Evolutionary conservation across 2,888 invertebrate species (phyloP).

Genomic region (Meghimatium bilineatum): DNA sequence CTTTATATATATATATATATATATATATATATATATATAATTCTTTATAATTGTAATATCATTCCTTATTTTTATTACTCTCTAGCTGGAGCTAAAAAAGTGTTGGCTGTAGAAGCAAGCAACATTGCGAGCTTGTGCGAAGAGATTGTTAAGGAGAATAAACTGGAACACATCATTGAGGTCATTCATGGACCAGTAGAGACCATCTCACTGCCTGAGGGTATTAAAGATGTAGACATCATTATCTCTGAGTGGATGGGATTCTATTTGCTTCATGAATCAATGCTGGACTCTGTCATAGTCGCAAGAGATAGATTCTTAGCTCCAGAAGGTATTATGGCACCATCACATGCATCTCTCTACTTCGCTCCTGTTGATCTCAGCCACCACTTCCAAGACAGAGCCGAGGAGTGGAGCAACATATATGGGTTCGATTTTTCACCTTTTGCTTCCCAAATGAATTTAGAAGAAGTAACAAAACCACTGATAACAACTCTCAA

Average conservation of each 20-base stretch:
- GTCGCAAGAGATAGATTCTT: constrained; percentile 73
- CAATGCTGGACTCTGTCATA: constrained; percentile 75
- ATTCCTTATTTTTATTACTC: neutral
- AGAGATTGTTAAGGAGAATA: constrained; percentile 69
- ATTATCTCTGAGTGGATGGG: constrained; percentile 78
- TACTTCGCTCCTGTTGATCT: constrained; percentile 72
- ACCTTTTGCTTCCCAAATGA: constrained; percentile 61
- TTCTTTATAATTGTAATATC: no score
- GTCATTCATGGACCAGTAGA: constrained; percentile 72
- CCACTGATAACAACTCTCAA: constrained; percentile 64
- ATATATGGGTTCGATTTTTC: constrained; percentile 75
- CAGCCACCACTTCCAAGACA: constrained; percentile 64
- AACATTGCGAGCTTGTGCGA: constrained; percentile 65
- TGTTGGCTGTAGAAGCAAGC: constrained; percentile 76
- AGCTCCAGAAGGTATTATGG: constrained; percentile 67
- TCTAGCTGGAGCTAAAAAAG: constrained; percentile 73
- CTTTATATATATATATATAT: no score
- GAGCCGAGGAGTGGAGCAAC: constrained; percentile 73
- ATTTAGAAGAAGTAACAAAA: constrained; percentile 59
- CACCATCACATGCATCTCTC: constrained; percentile 71
- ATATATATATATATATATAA: no score
- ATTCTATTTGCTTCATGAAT: constrained; percentile 76
- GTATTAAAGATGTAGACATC: constrained; percentile 68
- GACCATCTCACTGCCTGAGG: constrained; percentile 67
- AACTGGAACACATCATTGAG: constrained; percentile 63